phyloP scores from a whole-genome alignment of 2,797 vertebrate genomes.

The Molossus molossus region DNA sequence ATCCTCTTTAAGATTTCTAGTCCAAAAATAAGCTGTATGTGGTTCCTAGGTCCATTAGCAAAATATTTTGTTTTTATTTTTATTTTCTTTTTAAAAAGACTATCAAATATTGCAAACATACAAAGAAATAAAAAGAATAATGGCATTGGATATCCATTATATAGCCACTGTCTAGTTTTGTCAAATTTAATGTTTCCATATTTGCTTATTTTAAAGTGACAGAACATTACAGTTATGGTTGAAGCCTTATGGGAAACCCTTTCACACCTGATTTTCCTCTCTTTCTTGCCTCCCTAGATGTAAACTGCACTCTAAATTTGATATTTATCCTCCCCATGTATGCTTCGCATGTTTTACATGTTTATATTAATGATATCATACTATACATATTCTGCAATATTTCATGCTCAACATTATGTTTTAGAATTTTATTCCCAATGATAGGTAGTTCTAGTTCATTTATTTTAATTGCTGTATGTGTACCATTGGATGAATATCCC shows the following conservation, averaged over 20 bases:
- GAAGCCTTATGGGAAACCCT: neutral
- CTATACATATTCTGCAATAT: neutral
- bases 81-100: neutral
- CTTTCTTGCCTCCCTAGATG: neutral
- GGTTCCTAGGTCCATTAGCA: conserved; percentile 89
- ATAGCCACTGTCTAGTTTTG: neutral
- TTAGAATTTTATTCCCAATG: conserved; percentile 54
- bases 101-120: conserved; percentile 42
- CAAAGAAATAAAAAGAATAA: conserved; percentile 55
- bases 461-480: conserved; percentile 26
- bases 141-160: neutral
- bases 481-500: neutral
- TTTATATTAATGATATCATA: conserved; percentile 21
- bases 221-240: conserved; percentile 48
- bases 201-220: conserved; percentile 88
- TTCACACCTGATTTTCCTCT: neutral
- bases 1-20: conserved; percentile 89
- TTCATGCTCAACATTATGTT: conserved; percentile 37
- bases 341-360: neutral
- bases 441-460: conserved; percentile 32
- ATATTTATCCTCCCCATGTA: neutral
- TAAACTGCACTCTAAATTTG: conserved; percentile 26
- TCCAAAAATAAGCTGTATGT: conserved; percentile 77
- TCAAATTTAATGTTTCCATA: neutral
- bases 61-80: neutral